Evolutionary conservation across 1,140 invertebrate species (phyloP).

Genomic region (Psilanteris sp.): DNA sequence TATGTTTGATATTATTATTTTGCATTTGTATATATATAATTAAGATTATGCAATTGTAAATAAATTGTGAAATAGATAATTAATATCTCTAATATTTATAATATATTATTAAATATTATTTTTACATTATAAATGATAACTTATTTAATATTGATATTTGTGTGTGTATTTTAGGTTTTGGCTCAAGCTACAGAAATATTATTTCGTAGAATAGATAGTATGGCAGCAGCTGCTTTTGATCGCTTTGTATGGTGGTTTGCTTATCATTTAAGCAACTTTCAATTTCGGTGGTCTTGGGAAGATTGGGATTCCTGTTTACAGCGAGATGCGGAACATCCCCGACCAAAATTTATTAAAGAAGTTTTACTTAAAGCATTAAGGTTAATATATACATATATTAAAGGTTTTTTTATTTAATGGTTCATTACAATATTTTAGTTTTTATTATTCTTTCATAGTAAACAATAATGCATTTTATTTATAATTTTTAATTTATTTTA

Average conservation of each 20-base stretch:
- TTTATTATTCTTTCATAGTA: too few relatives aligned
- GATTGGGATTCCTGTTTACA: conserved; percentile 93
- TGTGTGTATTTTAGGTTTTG: conserved; percentile 85
- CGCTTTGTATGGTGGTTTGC: conserved; percentile 98
- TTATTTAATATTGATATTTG: too few relatives aligned
- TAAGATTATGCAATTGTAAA: too few relatives aligned
- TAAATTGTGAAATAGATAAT: too few relatives aligned
- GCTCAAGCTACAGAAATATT: conserved; percentile 98
- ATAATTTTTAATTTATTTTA: conserved; percentile 76
- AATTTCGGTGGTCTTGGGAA: conserved; percentile 99
- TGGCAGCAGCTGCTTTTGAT: conserved; percentile 98
- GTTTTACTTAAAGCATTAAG: conserved; percentile 94
- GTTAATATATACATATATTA: too few relatives aligned
- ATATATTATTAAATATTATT: too few relatives aligned
- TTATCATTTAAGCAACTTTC: conserved; percentile 99
- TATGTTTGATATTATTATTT: conserved; percentile 68
- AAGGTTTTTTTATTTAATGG: too few relatives aligned
- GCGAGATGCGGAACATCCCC: conserved; percentile 93
- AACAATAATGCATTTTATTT: too few relatives aligned
- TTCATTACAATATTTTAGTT: too few relatives aligned
- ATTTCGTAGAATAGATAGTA: conserved; percentile 96
- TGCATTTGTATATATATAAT: too few relatives aligned
- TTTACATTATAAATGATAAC: too few relatives aligned
- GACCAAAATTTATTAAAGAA: conserved; percentile 97
- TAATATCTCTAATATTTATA: too few relatives aligned